phyloP scores from a whole-genome alignment of 2,113 vertebrate species.

The human region DNA sequence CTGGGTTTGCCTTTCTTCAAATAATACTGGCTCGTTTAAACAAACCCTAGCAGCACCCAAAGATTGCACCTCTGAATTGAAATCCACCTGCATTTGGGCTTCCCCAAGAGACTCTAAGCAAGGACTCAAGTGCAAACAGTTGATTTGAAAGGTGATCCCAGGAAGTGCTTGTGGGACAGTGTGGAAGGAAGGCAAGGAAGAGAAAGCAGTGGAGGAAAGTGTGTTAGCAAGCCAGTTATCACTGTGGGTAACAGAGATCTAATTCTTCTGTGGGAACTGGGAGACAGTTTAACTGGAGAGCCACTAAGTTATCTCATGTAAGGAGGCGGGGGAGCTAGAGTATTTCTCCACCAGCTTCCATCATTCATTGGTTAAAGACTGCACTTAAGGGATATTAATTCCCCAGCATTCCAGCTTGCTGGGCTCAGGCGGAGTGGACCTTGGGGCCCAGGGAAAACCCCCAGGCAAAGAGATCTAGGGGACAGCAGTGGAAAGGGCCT shows the following conservation, averaged over 20 bases:
- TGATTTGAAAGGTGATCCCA: conserved; percentile 2
- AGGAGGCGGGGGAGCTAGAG: neutral
- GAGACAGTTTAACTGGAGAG: fast-evolving
- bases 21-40: neutral
- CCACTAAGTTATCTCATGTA: neutral
- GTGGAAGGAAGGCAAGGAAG: neutral
- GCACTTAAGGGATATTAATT: neutral
- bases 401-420: neutral
- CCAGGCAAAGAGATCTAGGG: neutral
- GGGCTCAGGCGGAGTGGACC: neutral
- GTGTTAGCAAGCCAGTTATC: neutral
- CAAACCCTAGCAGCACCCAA: neutral
- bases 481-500: neutral
- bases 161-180: neutral
- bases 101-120: neutral
- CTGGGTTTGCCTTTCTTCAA: conserved; percentile 5
- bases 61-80: neutral
- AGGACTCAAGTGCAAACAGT: neutral
- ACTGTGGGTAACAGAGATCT: neutral
- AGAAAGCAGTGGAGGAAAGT: neutral
- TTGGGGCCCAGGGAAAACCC: neutral
- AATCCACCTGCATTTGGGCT: neutral
- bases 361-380: neutral
- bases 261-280: neutral
- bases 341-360: neutral